Percentiles rank a stretch among this genome's conserved stretches.
Evolutionary conservation across 2,113 vertebrate genomes (phyloP).

Genomic region (Leptobrachium leishanense): DNA sequence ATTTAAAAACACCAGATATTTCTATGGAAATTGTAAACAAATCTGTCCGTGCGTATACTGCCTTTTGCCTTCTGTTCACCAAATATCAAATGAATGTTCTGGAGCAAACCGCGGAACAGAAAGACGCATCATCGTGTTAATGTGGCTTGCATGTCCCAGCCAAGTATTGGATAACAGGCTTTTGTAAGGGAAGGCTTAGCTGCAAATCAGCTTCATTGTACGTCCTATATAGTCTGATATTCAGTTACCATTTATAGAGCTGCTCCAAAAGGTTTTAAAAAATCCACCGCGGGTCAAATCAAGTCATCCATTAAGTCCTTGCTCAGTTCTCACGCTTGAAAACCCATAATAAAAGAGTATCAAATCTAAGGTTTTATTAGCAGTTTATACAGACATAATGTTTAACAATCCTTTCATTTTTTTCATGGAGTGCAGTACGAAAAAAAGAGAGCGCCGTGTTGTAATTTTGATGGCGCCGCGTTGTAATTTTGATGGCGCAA

Average conservation of each 20-base stretch:
- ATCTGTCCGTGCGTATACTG: too few species aligned
- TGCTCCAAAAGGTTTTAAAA: background rate
- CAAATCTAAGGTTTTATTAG: background rate
- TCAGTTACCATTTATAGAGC: constrained; percentile 18
- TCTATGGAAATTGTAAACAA: too few species aligned
- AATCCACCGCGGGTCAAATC: constrained; percentile 4
- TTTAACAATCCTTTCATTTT: background rate
- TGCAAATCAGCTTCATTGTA: constrained; percentile 15
- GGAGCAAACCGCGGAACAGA: background rate
- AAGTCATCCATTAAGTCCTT: constrained; percentile 10
- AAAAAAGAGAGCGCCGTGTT: background rate
- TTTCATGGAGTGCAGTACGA: background rate
- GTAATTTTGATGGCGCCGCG: too few species aligned
- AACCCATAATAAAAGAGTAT: background rate
- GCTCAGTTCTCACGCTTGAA: background rate
- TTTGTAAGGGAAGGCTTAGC: background rate
- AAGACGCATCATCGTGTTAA: background rate
- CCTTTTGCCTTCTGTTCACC: too few species aligned
- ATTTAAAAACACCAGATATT: too few species aligned
- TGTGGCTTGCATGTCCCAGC: background rate
- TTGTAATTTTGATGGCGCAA: too few species aligned
- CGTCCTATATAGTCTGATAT: constrained; percentile 6
- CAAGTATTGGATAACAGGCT: background rate
- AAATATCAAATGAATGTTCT: background rate
- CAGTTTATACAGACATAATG: background rate